Evolutionary conservation across 2,888 invertebrate genomes (phyloP).

Genomic region (Liopterus haemorrhoidalis): DNA sequence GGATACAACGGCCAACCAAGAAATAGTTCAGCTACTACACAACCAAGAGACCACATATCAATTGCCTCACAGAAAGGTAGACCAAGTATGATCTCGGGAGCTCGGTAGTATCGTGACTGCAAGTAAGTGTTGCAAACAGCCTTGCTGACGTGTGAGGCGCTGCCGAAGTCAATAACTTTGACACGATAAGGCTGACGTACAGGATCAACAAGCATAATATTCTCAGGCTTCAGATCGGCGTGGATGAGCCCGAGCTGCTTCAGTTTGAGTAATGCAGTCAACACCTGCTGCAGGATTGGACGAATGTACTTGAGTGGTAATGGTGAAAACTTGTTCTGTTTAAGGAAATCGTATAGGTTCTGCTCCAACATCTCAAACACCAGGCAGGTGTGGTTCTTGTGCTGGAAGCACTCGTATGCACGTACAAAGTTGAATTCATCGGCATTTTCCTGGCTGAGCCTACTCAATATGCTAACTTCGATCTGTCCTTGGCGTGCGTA

Average conservation of each 20-base stretch:
- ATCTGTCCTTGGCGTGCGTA: slow-evolving; percentile 99
- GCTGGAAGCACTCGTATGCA: slow-evolving; percentile 99
- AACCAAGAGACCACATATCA: slow-evolving; percentile 99
- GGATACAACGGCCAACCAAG: slow-evolving; percentile 99
- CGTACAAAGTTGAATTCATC: slow-evolving; percentile 99
- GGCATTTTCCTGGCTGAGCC: slow-evolving; percentile 93
- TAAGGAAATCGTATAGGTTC: slow-evolving; percentile 99
- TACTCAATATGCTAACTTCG: slow-evolving; percentile 92
- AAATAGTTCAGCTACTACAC: slow-evolving; percentile 98
- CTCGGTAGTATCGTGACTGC: slow-evolving; percentile 97
- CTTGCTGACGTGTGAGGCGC: slow-evolving; percentile 98
- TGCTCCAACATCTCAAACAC: slow-evolving; percentile 99
- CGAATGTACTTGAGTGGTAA: slow-evolving; percentile 96
- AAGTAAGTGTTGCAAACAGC: slow-evolving; percentile 99
- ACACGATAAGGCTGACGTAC: slow-evolving; percentile 96
- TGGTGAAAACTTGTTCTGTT: slow-evolving; percentile 99
- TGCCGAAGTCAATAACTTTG: slow-evolving; percentile 99
- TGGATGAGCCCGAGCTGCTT: slow-evolving; percentile 99
- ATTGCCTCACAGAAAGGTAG: slow-evolving; percentile 99
- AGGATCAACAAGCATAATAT: slow-evolving; percentile 99
- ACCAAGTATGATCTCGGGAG: slow-evolving; percentile 95
- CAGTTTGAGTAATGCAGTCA: slow-evolving; percentile 78
- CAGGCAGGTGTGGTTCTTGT: slow-evolving; percentile 98
- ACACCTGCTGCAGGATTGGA: slow-evolving; percentile 97
- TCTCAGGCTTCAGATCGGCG: slow-evolving; percentile 99